Evolutionary conservation across 2,888 invertebrate species (phyloP), one percentile per base, ranked within the genome.

Genomic region (Seira sanloemensis): DNA sequence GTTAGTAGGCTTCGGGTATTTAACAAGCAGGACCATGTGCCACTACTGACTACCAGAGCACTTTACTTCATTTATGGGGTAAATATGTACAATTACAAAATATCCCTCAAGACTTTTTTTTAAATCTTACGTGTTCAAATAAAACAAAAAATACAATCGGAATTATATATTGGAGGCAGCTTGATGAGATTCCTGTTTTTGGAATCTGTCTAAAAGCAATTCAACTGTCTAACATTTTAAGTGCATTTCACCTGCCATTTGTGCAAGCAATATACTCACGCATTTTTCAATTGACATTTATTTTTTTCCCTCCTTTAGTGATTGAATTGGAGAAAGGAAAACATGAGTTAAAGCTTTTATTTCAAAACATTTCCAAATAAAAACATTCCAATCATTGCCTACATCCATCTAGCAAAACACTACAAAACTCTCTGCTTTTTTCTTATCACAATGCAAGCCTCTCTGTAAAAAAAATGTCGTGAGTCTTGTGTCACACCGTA

Each of bases 341-440:
- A 76, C 74, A 74, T 74, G 74, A 76, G 67, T 79, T 73, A 81
- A 81, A 76, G 71, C 76, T 54, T 69, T 16, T 76, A 69, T 81
- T 81, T 81, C 76, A 81, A 81, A 81, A 81, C 76, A 81, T 76
- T 81, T 77, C 54, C 76, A 81, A 75, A 81, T 76, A 71, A 71
- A 81, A 65, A 81, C 81, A 81, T 81, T 81, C 81, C 81, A 69
- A 62, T 54, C 81, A 76, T 76, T 74, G 37, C 26, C 12, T 27
- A 25, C 74, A 74, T 74, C 74, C 27, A 74, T 65, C 62, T 65
- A 69, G 50, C 2, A 50, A 50, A 50, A 50, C 2, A 12, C n/a
- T n/a, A n/a, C n/a, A n/a, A n/a, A n/a, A n/a, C n/a, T n/a, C n/a
- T n/a, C n/a, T n/a, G n/a, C n/a, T n/a, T n/a, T n/a, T n/a, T n/a